phyloP scores from a whole-genome alignment of 2,113 vertebrate genomes.

The Scalopus aquaticus region DNA sequence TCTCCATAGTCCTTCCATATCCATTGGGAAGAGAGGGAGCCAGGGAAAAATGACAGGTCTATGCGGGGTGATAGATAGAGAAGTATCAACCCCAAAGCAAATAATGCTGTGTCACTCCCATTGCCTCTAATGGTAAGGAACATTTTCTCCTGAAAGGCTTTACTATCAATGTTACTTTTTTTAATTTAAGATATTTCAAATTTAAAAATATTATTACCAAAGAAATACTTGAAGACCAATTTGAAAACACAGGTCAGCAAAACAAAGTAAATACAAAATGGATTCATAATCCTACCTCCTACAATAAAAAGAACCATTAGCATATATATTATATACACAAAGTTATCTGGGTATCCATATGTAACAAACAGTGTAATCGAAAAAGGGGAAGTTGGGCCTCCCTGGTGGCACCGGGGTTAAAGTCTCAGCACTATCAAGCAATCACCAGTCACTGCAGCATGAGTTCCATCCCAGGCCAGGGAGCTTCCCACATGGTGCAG shows the following conservation, averaged over 20 bases:
- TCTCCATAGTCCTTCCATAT: not conserved
- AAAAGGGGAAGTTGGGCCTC: too few species aligned
- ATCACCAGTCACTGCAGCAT: too few species aligned
- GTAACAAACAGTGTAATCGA: too few species aligned
- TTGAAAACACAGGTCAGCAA: conserved; percentile 35
- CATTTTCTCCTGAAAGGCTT: not conserved
- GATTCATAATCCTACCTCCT: not conserved
- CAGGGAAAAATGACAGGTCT: not conserved
- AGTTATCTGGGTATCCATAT: too few species aligned
- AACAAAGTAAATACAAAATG: conserved; percentile 3
- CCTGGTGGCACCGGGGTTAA: too few species aligned
- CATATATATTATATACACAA: not conserved
- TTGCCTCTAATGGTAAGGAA: not conserved
- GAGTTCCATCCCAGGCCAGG: too few species aligned
- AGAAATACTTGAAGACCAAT: not conserved
- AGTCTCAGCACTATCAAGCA: too few species aligned
- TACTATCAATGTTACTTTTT: not conserved
- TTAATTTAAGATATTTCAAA: conserved; percentile 8
- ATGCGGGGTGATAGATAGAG: not conserved
- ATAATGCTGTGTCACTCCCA: not conserved
- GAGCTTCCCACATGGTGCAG: too few species aligned
- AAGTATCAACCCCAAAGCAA: not conserved
- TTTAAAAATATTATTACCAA: not conserved
- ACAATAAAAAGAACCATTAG: not conserved
- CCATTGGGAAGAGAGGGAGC: not conserved